Evolutionary conservation across 2,797 vertebrate species (phyloP), one percentile per base, ranked within the genome.

Genomic region (Coregonus suidteri): DNA sequence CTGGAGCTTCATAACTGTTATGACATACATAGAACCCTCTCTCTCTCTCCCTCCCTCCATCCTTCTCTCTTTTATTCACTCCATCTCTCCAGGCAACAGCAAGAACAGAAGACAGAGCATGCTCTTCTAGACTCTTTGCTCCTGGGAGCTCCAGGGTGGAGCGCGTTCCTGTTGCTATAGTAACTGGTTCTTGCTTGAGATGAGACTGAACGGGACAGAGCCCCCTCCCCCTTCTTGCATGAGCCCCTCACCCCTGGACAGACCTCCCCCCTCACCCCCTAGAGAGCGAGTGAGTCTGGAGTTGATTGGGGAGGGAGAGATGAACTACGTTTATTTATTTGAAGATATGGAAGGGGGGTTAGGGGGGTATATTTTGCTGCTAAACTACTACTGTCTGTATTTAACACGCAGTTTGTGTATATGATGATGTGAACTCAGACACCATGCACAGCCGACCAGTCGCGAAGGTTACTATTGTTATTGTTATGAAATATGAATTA

Each of bases 61-160:
- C 47, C 14, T 35, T 37, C 35, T n/a, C 16, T 41, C 13, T 71
- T 6, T 82, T 13, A 77, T 30, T 74, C 18, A 75, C 3, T 79
- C 51, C 52, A 47, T 51, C 75, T 91, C 79, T 94, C 89, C 87
- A 99, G 98, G 96, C 82, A 97, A 98, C 84, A 91, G 95, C 90
- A 99, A 98, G 95, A 98, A 96, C 97, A 96, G 98, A 94, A 96
- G 98, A 94, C 98, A 99, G 92, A 99, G 98, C 95, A 99, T 99
- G 98, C 96, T 99, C 89, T 97, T 97, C 89, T 97, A 91, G 87
- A 88, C 89, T 41, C 41, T 52, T 53, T 13, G 69, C 56, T 90
- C 91, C 86, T 83, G 76, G 76, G 84, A 25, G 25, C 25, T 25
- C 25, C 25, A 25, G 25, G 25, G 25, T 83, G 65, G 82, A 86